Evolutionary conservation across 2,888 invertebrate species (phyloP), one percentile per base, ranked within the genome.

Genomic region (Apocheima hispidaria): DNA sequence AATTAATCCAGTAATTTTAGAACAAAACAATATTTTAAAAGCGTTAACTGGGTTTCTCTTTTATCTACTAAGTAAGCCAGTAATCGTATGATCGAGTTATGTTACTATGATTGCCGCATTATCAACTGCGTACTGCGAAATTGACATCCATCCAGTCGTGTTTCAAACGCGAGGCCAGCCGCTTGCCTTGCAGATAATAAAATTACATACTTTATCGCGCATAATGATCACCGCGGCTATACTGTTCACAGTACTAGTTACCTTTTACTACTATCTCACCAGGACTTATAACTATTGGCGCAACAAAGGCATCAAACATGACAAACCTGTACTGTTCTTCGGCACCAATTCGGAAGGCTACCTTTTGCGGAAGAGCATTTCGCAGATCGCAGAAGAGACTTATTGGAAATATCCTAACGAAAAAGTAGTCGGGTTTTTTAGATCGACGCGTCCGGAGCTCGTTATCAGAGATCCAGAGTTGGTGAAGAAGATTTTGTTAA

Each of bases 401-500:
- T 86, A 86, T 53, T 77, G 78, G 74, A 83, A 79, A 58, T 84
- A 83, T 63, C 84, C 86, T 0, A 66, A 80, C 0, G 86, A 86
- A 52, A 81, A 75, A 56, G 75, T 82, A 2, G 84, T 87, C 0
- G 86, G 86, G 0, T 81, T 78, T 44, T 84, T 74, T 54, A 71
- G 78, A n/a, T 77, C 80, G 1, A 75, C 74, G 3, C 64, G 70
- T 0, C 81, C 81, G 0, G 76, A 78, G 33, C 72, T 86, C 0
- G 65, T 86, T 9, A 74, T 87, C 2, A 70, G 84, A 20, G 86
- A 87, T 59, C 85, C 87, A 3, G 78, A 77, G 6, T 68, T 86
- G 1, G 69, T 80, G 0, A 86, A 83, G 43, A 72, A 74, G 5
- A 73, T 87, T 40, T 59, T 86, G 2, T 50, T 71, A 2, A 78